These are phyloP conservation scores for Eurystomus glaucurus DNA, from an alignment of 2,797 vertebrate genomes.

Conservation along the genomic window DNA sequence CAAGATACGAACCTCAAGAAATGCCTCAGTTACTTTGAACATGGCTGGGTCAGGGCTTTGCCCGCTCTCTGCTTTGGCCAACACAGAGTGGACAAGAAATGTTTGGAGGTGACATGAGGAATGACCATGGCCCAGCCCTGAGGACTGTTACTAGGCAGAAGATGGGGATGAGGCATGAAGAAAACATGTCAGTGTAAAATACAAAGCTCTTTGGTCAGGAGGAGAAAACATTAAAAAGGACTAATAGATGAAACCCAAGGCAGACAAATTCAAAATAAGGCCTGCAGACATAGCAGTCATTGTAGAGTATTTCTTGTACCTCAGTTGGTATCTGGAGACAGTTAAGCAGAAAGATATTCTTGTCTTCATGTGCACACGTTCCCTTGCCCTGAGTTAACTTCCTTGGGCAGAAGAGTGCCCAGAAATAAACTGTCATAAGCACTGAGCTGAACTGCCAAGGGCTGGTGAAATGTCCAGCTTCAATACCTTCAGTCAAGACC, in stretches of 20 bases:
- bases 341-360: slow-evolving; percentile 28
- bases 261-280: slow-evolving; percentile 16
- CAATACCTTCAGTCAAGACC: neutral
- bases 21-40: neutral
- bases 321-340: neutral
- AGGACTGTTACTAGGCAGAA: neutral
- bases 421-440: slow-evolving; percentile 63
- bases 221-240: neutral
- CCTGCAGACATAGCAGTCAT: neutral
- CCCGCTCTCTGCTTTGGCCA: neutral
- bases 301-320: neutral
- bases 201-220: neutral
- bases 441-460: slow-evolving; percentile 36
- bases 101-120: neutral
- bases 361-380: slow-evolving; percentile 46
- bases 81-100: accelerated
- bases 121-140: neutral
- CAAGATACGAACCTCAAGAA: accelerated
- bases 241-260: neutral
- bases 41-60: neutral
- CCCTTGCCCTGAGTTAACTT: slow-evolving; percentile 54
- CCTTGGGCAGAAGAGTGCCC: slow-evolving; percentile 60
- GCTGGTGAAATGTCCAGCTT: slow-evolving; percentile 36
- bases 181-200: neutral
- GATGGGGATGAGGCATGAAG: neutral